Conservation (phyloP, 2,113 vertebrate species). For the Cavia aperea region DNA sequence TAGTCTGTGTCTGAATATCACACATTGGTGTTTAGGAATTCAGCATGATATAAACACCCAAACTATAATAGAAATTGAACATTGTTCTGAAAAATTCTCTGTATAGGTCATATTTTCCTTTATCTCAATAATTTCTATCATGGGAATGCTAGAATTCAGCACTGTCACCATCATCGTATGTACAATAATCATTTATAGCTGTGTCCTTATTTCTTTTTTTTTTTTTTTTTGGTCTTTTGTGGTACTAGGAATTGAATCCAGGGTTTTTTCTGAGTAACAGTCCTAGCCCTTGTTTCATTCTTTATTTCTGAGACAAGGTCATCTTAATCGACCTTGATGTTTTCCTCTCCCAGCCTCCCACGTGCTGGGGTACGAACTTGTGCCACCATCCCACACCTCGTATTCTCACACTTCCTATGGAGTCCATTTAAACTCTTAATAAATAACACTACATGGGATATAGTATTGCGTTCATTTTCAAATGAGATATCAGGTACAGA, state of each 20-base stretch:
- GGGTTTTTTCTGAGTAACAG: not conserved
- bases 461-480: not conserved
- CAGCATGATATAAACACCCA: not conserved
- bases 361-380: not conserved
- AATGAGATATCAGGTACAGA: not conserved
- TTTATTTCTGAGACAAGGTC: not conserved
- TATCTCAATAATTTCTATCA: not conserved
- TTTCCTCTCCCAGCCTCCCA: not conserved
- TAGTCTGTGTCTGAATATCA: not conserved
- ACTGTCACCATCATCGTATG: rapidly evolving
- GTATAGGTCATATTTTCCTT: rapidly evolving
- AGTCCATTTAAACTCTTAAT: not conserved
- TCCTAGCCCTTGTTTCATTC: not conserved
- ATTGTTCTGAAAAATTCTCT: not conserved
- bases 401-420: not conserved
- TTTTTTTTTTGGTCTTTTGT: not conserved
- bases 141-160: not conserved
- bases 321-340: not conserved
- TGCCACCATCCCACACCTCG: not conserved
- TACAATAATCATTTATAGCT: not conserved
- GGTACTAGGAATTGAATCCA: not conserved
- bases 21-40: not conserved
- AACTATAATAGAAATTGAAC: rapidly evolving
- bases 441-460: not conserved
- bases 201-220: not conserved